These are phyloP conservation scores for Tiliacea aurago DNA, from an alignment of 2,888 invertebrate genomes.

Conservation along the genomic window DNA sequence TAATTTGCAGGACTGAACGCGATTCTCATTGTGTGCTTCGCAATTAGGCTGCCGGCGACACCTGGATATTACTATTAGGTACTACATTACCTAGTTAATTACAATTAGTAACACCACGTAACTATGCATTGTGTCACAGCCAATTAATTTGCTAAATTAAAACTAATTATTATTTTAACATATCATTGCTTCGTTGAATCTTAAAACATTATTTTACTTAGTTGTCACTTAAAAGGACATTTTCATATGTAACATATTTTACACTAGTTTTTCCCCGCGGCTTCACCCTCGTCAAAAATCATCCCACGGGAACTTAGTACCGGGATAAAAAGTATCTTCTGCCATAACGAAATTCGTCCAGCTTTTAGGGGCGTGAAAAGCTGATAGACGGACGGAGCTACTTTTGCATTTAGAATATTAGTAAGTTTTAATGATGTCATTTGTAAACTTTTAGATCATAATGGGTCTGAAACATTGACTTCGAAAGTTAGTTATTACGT, in stretches of 20 bases:
- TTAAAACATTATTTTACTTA: neutral
- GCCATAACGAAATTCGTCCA: neutral
- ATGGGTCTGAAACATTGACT: neutral
- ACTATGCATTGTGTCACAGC: neutral
- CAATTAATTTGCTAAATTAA: slow-evolving; percentile 10
- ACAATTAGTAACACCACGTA: slow-evolving; percentile 12
- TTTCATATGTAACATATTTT: no score
- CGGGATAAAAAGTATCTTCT: neutral
- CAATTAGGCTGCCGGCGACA: slow-evolving; percentile 16
- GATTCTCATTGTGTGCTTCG: slow-evolving; percentile 2
- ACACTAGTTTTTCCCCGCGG: neutral
- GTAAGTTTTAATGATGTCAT: no score
- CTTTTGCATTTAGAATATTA: neutral
- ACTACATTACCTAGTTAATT: slow-evolving; percentile 20
- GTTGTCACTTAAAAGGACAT: neutral
- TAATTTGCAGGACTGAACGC: slow-evolving; percentile 9
- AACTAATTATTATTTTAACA: slow-evolving; percentile 19
- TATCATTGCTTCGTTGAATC: neutral
- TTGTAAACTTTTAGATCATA: neutral
- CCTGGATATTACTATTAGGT: slow-evolving; percentile 6
- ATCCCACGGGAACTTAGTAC: neutral
- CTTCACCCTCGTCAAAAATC: neutral
- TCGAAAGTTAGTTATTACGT: neutral
- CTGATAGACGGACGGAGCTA: neutral
- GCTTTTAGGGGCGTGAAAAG: neutral